Percentiles rank a stretch among this genome's conserved stretches.
Conservation (phyloP, 1,140 invertebrate species). For the Danaus plexippus region DNA sequence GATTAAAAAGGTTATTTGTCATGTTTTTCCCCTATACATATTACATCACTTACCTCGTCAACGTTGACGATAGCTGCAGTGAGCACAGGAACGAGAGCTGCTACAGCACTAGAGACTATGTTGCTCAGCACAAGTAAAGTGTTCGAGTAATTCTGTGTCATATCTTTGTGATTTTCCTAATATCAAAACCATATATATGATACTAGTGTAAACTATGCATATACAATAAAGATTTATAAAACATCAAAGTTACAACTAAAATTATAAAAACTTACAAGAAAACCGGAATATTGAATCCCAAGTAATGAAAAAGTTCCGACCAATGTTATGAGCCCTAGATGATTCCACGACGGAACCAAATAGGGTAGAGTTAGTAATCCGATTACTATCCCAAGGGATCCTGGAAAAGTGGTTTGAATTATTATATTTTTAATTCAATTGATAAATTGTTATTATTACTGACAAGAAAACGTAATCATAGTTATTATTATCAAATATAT, state of each 20-base stretch:
- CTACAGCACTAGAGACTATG: conserved; percentile 29
- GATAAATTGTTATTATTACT: neutral
- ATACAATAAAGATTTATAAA: neutral
- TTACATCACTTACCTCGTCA: conserved; percentile 25
- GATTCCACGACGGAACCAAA: conserved; percentile 26
- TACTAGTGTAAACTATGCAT: conserved; percentile 3
- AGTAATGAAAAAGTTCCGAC: conserved; percentile 27
- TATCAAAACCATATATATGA: conserved; percentile 1
- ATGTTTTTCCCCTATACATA: no score
- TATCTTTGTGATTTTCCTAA: conserved; percentile 44
- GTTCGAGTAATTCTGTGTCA: conserved; percentile 44
- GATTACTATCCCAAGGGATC: conserved; percentile 31
- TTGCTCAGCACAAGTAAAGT: conserved; percentile 35
- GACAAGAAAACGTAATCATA: no score
- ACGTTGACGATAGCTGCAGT: conserved; percentile 33
- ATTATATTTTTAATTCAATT: conserved; percentile 13
- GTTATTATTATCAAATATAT: conserved; percentile 1
- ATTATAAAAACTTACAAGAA: conserved; percentile 36
- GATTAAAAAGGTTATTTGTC: no score
- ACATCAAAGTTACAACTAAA: neutral
- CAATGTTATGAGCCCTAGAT: conserved; percentile 26
- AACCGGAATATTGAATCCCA: conserved; percentile 47
- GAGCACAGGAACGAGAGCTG: conserved; percentile 29
- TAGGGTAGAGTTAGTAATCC: conserved; percentile 37
- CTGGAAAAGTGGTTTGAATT: conserved; percentile 22